Evolutionary conservation across 2,797 vertebrate species (phyloP).

Genomic region (Sphaeramia orbicularis): DNA sequence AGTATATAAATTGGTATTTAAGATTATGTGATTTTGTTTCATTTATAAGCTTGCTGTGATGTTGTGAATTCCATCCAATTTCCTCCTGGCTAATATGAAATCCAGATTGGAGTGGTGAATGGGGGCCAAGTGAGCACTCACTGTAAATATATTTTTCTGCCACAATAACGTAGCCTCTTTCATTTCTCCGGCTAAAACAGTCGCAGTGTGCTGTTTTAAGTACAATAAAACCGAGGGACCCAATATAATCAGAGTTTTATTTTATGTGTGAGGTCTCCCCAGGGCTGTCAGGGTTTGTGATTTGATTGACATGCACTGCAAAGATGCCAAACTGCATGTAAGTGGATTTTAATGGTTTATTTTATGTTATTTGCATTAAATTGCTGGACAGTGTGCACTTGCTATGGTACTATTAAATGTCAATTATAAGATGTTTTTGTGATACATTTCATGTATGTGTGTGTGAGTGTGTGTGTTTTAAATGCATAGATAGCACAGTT

Average conservation of each 20-base stretch:
- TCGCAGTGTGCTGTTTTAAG: conserved; percentile 38
- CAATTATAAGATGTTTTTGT: not conserved
- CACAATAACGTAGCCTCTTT: conserved; percentile 51
- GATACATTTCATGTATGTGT: not conserved
- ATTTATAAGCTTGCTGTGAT: conserved; percentile 66
- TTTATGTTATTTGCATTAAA: conserved; percentile 7
- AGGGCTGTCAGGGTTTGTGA: conserved; percentile 24
- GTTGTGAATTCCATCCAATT: conserved; percentile 67
- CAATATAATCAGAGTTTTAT: conserved; percentile 25
- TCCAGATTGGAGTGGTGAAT: conserved; percentile 66
- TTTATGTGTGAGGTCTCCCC: conserved; percentile 34
- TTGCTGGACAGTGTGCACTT: not conserved
- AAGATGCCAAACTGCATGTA: conserved; percentile 4
- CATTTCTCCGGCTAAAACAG: conserved; percentile 40
- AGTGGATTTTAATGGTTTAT: not conserved
- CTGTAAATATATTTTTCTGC: conserved; percentile 63
- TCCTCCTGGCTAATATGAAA: conserved; percentile 67
- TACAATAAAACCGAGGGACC: conserved; percentile 39
- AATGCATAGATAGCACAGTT: too few species aligned
- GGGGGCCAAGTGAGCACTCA: conserved; percentile 55
- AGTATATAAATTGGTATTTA: conserved; percentile 65
- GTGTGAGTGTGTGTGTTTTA: too few species aligned
- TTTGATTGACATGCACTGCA: conserved; percentile 24
- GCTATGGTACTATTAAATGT: not conserved
- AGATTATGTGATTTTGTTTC: conserved; percentile 66